A percentile compares a stretch with the other conserved stretches of the same genome.
These are phyloP conservation scores for Sylvicola fuscatus DNA, from an alignment of 2,888 invertebrate species.

Conservation along the genomic window DNA sequence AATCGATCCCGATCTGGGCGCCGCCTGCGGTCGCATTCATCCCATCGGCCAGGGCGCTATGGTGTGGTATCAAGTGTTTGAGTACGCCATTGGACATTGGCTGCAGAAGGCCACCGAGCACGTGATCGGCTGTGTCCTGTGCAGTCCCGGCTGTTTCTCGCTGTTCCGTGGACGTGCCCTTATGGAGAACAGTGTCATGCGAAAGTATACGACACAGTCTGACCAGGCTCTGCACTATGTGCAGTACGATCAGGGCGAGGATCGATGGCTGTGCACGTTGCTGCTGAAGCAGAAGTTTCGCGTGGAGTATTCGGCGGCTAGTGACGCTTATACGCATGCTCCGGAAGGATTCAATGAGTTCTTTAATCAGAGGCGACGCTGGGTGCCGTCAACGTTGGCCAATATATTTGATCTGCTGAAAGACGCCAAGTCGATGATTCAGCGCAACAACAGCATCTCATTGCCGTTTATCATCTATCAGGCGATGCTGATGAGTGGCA, in stretches of 20 bases:
- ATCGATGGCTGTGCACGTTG: slow-evolving; percentile 87
- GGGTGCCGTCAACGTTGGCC: slow-evolving; percentile 93
- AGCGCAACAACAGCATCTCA: slow-evolving; percentile 77
- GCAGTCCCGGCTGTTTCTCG: slow-evolving; percentile 84
- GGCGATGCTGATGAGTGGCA: slow-evolving; percentile 46
- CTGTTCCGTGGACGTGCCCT: slow-evolving; percentile 71
- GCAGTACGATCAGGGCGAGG: slow-evolving; percentile 89
- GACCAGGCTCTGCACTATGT: slow-evolving; percentile 67
- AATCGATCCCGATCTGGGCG: slow-evolving; percentile 57
- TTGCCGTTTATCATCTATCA: slow-evolving; percentile 56
- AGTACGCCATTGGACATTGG: slow-evolving; percentile 87
- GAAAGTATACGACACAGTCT: slow-evolving; percentile 61
- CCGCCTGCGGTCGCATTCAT: slow-evolving; percentile 79
- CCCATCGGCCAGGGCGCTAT: slow-evolving; percentile 65
- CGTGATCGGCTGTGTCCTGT: slow-evolving; percentile 73
- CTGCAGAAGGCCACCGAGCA: slow-evolving; percentile 83
- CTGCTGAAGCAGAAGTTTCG: slow-evolving; percentile 78
- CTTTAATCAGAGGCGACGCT: slow-evolving; percentile 81
- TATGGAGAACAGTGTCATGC: slow-evolving; percentile 82
- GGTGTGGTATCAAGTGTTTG: slow-evolving; percentile 77
- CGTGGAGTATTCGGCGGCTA: slow-evolving; percentile 88
- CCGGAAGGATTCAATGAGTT: slow-evolving; percentile 86
- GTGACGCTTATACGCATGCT: slow-evolving; percentile 86
- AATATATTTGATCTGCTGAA: slow-evolving; percentile 77
- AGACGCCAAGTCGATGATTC: slow-evolving; percentile 57